Base-by-base conservation (phyloP, 2,113 vertebrate genomes). In the Phylloscopus whistleri region DNA sequence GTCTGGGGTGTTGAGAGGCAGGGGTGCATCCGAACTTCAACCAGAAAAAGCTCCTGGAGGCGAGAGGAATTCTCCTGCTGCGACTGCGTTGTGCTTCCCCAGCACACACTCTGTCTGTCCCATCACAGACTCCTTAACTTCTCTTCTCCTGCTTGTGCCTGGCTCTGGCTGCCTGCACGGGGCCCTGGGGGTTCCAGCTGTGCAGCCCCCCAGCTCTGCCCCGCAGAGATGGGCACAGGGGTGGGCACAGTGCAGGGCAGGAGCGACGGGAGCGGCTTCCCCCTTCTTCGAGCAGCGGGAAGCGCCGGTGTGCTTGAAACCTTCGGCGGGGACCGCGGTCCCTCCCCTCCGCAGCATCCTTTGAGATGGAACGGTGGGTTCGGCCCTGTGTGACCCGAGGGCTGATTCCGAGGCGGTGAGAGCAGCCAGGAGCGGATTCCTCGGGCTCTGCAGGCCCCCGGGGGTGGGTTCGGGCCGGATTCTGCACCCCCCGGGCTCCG, bases 231-330 rank as follows among this genome's bases (percentile, higher is more conserved):
- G 59, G 35, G 35, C 14, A 21, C 12, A 4, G 44, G 10, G 62
- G 13, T 24, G 41, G 59, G 52, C 41, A 23, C 31, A 11, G 52
- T 58, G 22, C 51, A 2, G 17, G 43, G 22, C 14, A 22, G 2
- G 30, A 30, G 31, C 27, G 33, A 26, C 0, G 0, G 24, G 18
- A 51, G 44, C 0, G 0, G 3, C 0, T 33, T 64, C 17, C 5
- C 13, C 1, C 8, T n/a, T 48, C 44, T 21, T n/a, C 2, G 22
- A 73, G 46, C 11, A 7, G 12, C 0, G 1, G n/a, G 53, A 28
- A 12, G 9, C 8, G 17, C 4, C 12, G 35, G 0, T 5, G 44
- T 6, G 23, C 68, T 56, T 6, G 5, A 27, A 72, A 31, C 51
- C 59, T 48, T 28, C 1, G 4, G 7, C 2, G 7, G 73, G 20